These are phyloP conservation scores for Loriculus beryllinus DNA, from an alignment of 2,797 vertebrate species.

Conservation along the genomic window DNA sequence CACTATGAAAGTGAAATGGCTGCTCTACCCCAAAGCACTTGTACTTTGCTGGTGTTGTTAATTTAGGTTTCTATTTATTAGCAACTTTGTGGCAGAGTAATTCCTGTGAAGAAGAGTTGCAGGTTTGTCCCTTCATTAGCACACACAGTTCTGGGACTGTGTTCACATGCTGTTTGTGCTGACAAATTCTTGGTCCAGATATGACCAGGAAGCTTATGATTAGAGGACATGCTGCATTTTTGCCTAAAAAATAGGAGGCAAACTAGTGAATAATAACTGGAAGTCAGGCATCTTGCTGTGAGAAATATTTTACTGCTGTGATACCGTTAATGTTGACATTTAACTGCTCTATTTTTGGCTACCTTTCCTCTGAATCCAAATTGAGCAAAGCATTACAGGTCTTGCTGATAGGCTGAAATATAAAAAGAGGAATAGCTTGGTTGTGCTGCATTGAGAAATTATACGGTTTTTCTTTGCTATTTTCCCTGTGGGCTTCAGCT, in stretches of 20 bases:
- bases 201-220: neutral
- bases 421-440: conserved; percentile 56
- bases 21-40: neutral
- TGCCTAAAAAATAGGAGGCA: neutral
- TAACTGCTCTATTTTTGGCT: conserved; percentile 73
- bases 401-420: conserved; percentile 55
- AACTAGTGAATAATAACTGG: conserved; percentile 5
- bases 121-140: neutral
- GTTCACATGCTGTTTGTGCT: neutral
- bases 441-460: conserved; percentile 58
- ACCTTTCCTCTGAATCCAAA: conserved; percentile 64
- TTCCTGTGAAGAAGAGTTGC: neutral
- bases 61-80: neutral
- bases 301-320: conserved; percentile 37
- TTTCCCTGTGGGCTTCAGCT: conserved; percentile 68
- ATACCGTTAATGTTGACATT: conserved; percentile 70
- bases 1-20: neutral
- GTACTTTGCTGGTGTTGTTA: neutral
- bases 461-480: conserved; percentile 57
- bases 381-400: conserved; percentile 55
- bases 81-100: neutral
- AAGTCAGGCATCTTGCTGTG: conserved; percentile 21
- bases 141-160: neutral
- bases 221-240: neutral
- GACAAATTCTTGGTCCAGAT: neutral